A percentile compares a stretch with the other conserved stretches of the same genome.
phyloP scores from a whole-genome alignment of 2,797 vertebrate genomes.

The Acanthopagrus latus region DNA sequence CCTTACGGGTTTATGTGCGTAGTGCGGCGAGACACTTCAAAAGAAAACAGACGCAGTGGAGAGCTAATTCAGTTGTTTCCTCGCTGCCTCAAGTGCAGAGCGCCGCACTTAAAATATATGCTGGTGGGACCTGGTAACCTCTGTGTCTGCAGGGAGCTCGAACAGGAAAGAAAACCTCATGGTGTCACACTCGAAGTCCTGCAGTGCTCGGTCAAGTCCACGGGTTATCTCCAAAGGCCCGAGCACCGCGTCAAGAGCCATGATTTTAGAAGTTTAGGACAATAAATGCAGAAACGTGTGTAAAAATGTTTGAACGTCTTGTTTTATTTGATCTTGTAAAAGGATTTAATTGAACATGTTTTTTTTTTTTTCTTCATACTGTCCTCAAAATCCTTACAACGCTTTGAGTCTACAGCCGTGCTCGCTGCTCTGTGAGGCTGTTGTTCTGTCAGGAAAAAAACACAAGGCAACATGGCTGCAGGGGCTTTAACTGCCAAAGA shows the following conservation, averaged over 20 bases:
- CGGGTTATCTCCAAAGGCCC: background rate
- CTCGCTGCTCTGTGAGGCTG: background rate
- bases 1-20: constrained; percentile 67
- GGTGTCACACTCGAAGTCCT: constrained; percentile 6
- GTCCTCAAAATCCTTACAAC: background rate
- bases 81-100: constrained; percentile 23
- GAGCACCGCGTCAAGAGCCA: background rate
- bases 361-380: background rate
- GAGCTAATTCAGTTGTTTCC: constrained; percentile 66
- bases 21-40: constrained; percentile 68
- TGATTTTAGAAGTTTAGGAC: background rate
- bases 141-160: constrained; percentile 22
- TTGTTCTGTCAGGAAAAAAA: background rate
- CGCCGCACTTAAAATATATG: constrained; percentile 49
- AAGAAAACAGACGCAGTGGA: constrained; percentile 57
- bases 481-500: background rate
- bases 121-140: constrained; percentile 20
- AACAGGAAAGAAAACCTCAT: constrained; percentile 6
- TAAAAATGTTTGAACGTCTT: background rate
- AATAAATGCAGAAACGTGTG: background rate
- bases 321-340: constrained; percentile 2
- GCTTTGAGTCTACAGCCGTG: background rate
- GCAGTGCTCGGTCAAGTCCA: background rate
- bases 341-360: background rate
- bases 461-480: background rate